phyloP scores from a whole-genome alignment of 2,888 invertebrate species.

The Callinectes sapidus region DNA sequence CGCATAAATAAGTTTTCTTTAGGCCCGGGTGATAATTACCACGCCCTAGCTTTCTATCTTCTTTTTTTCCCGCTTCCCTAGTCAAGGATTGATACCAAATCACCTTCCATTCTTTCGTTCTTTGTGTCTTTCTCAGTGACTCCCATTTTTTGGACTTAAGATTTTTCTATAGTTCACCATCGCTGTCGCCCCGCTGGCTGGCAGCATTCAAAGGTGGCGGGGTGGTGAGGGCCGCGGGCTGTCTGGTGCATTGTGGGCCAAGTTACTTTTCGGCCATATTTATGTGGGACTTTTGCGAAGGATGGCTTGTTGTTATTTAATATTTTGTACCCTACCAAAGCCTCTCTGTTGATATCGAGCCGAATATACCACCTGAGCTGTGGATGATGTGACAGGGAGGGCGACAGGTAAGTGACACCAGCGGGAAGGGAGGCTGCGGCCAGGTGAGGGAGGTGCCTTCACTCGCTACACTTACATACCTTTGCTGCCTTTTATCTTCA shows the following conservation, averaged over 20 bases:
- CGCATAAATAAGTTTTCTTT: too few relatives aligned
- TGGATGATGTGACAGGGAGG: conserved; percentile 65
- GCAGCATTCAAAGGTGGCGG: neutral
- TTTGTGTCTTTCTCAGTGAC: too few relatives aligned
- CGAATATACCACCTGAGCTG: conserved; percentile 23
- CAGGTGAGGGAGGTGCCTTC: conserved; percentile 18
- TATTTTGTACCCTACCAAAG: conserved; percentile 44
- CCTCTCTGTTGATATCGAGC: conserved; percentile 52
- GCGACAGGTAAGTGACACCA: conserved; percentile 60
- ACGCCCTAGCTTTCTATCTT: too few relatives aligned
- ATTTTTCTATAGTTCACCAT: too few relatives aligned
- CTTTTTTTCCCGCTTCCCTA: too few relatives aligned
- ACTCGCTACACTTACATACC: conserved; percentile 34
- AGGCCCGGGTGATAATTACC: too few relatives aligned
- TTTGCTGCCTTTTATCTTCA: conserved; percentile 48
- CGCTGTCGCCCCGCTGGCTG: too few relatives aligned
- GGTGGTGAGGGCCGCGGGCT: conserved; percentile 39
- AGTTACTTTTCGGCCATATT: conserved; percentile 68
- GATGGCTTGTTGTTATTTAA: conserved; percentile 62
- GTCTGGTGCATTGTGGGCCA: conserved; percentile 60
- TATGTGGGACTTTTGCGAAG: conserved; percentile 54
- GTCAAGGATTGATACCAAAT: too few relatives aligned
- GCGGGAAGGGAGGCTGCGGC: neutral
- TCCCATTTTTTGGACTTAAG: too few relatives aligned
- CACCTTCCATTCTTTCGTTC: too few relatives aligned